Evolutionary conservation across 2,797 vertebrate genomes (phyloP).

Genomic region (Momotus momota): DNA sequence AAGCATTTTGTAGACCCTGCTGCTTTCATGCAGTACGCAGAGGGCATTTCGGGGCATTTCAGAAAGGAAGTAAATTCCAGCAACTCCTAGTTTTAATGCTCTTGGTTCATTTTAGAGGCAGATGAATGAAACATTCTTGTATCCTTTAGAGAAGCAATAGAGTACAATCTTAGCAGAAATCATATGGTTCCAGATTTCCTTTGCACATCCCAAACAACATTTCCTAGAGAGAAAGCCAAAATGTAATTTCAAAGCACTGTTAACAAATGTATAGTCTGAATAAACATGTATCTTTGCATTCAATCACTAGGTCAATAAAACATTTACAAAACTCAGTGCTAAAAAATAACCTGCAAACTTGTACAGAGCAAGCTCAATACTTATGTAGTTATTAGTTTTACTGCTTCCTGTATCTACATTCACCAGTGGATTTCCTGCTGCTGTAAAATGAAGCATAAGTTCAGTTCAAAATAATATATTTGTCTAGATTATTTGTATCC

Average conservation of each 20-base stretch:
- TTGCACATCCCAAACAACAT: neutral
- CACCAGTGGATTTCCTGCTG: neutral
- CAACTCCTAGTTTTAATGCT: neutral
- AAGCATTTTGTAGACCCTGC: neutral
- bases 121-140: constrained; percentile 4
- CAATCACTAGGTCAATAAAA: constrained; percentile 16
- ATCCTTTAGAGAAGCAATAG: neutral
- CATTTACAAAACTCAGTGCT: constrained; percentile 23
- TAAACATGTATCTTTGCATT: constrained; percentile 21
- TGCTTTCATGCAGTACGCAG: neutral
- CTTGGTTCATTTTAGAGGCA: constrained; percentile 13
- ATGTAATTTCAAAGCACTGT: constrained; percentile 21
- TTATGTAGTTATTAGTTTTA: neutral
- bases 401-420: neutral
- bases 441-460: neutral
- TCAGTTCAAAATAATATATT: neutral
- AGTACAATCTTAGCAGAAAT: constrained; percentile 3
- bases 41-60: neutral
- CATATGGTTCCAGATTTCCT: neutral
- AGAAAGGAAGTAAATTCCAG: neutral
- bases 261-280: constrained; percentile 36
- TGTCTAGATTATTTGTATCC: neutral
- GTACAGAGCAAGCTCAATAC: constrained; percentile 14
- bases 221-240: constrained; percentile 13
- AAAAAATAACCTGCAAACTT: neutral